Evolutionary conservation across 2,113 vertebrate genomes (phyloP), one percentile per base, ranked within the genome.

Genomic region (Benitochromis conjunctus): DNA sequence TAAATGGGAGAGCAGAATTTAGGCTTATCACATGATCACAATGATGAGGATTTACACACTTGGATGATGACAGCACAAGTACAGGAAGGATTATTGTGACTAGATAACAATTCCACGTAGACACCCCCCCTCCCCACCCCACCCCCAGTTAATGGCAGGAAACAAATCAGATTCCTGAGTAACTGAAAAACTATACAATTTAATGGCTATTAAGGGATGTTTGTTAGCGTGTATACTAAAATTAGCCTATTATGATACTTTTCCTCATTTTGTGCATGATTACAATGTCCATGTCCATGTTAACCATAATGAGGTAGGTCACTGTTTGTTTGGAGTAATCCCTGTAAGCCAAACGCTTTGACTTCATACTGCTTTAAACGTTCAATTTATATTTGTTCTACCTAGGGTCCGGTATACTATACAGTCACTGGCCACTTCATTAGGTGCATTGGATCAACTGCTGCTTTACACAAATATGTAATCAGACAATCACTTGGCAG

Each of bases 1-100:
- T 95, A 95, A 96, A 96, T 93, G 92, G 94, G 92, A 90, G 87
- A 91, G 94, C 92, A 89, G 78, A 92, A 94, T 94, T 84, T 90
- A 86, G 93, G 91, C 77, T 29, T 86, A 94, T 94, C 87, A 66
- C 62, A 41, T 38, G 34, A 66, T 66, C 19, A 92, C 91, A 82
- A 81, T 83, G 88, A 94, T 88, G 89, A 91, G 80, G 91, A 93
- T 93, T 88, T 91, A 92, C 91, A 92, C 89, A 91, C 77, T 91
- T 24, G n/a, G 87, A 84, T 83, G 87, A 83, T 89, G 91, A 94
- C 83, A 84, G 89, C 84, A 82, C 86, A 86, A 88, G 83, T 57
- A 88, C 82, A 84, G 80, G 91, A 87, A 92, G 89, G 90, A 89
- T 92, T 91, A 84, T 53, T 76, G 91, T 84, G 79, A 92, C 86